Conservation (phyloP, 2,797 vertebrate genomes). For the Onychomys arenicola region DNA sequence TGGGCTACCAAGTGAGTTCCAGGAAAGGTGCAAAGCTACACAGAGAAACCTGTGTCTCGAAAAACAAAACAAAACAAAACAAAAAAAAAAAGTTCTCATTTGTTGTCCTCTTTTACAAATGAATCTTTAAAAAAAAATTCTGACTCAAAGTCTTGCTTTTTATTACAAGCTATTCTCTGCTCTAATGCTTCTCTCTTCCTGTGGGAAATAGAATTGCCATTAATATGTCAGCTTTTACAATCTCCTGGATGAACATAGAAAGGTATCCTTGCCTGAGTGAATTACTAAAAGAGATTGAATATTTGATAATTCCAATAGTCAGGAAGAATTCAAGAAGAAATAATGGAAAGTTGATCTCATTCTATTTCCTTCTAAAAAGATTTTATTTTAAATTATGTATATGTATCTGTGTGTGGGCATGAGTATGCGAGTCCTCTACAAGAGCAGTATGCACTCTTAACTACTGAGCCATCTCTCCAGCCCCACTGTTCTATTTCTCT, state of each 20-base stretch:
- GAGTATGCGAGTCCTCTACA: not conserved
- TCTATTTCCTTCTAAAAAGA: not conserved
- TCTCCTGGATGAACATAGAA: conserved; percentile 14
- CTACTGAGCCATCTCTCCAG: not conserved
- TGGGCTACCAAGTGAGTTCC: too few relatives aligned
- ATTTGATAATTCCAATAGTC: conserved; percentile 12
- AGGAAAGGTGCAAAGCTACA: too few relatives aligned
- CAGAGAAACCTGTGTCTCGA: too few relatives aligned
- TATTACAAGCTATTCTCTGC: conserved; percentile 32
- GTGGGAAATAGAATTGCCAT: conserved; percentile 38
- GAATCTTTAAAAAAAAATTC: not conserved
- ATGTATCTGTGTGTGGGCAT: not conserved
- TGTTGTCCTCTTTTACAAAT: not conserved
- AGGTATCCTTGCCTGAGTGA: not conserved
- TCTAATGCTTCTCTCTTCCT: not conserved
- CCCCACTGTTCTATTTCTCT: not conserved
- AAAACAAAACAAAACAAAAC: too few relatives aligned
- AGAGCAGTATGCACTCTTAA: not conserved
- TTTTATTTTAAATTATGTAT: not conserved
- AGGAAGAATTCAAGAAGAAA: conserved; percentile 25
- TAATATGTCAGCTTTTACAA: conserved; percentile 26
- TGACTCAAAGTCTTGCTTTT: conserved; percentile 29
- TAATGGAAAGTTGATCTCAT: not conserved
- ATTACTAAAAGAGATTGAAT: not conserved
- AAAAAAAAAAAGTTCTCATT: not conserved